Base-by-base conservation (phyloP, 2,113 vertebrate species). In the Naja naja region DNA sequence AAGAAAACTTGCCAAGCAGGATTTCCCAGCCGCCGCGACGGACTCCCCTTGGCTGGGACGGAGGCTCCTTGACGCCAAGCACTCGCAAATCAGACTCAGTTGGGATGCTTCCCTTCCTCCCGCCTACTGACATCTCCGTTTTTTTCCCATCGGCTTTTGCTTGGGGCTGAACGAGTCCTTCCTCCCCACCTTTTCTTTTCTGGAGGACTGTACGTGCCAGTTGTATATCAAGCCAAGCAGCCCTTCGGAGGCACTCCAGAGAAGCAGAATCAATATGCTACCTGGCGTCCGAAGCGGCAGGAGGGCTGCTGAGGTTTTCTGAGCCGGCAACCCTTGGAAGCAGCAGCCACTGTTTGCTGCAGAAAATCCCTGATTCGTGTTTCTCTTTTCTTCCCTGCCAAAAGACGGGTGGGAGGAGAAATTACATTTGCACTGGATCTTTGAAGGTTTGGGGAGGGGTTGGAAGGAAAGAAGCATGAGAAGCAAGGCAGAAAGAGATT, bases 1-100 rank as follows among this genome's bases (percentile, higher is more conserved):
- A 87, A 27, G 91, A 23, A 94, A 96, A 96, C 94, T 96, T 96
- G 95, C 87, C 12, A 53, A 52, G 92, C 87, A 56, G 90, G 92
- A 90, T 90, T 92, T 56, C 87, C 89, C 56, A 4, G 0, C 52
- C 89, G 25, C 91, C 9, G 30, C 74, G 49, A 64, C 56, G 90
- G 92, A 64, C 93, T 56, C 92, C 45, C 30, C 47, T 87, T 55
- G 91, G 81, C 43, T 90, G 53, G 4, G 94, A 91, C 94, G 45
- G 94, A 90, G 87, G 89, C 90, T 93, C 90, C 90, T 49, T 9
- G 93, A 74, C 91, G 93, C 94, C 94, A 81, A 93, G 94, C 95
- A 49, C 86, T 90, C 92, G 93, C 92, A 2, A 87, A 89, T 4
- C 93, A 0, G 93, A 90, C 94, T 94, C 92, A 89, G 95, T 93